Conservation (phyloP, 1,140 invertebrate species). For the Drosophila kepulauana region DNA sequence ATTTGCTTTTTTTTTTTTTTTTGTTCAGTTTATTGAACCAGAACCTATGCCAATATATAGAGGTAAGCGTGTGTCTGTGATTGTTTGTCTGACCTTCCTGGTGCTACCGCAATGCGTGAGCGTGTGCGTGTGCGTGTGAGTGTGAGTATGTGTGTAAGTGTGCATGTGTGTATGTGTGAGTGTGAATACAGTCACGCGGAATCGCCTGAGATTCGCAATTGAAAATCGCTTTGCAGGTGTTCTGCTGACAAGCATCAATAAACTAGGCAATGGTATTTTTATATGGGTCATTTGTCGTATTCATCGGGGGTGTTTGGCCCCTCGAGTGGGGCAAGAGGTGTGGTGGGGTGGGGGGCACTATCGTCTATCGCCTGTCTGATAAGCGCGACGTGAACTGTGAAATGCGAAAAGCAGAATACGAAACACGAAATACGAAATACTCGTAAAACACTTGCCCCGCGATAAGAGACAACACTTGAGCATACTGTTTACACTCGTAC, state of each 20-base stretch:
- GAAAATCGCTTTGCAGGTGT: not conserved
- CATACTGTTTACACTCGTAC: not conserved
- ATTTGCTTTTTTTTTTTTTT: constrained; percentile 25
- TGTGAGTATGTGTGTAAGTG: not conserved
- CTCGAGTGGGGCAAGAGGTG: no score
- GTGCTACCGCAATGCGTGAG: no score
- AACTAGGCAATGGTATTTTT: not conserved
- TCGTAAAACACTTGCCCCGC: not conserved
- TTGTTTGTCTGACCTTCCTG: constrained; percentile 8
- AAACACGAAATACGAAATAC: not conserved
- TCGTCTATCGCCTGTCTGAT: constrained; percentile 35
- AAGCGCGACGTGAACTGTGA: constrained; percentile 14
- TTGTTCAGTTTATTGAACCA: constrained; percentile 71
- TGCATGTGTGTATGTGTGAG: not conserved
- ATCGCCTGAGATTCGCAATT: not conserved
- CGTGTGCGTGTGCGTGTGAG: no score
- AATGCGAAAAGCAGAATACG: not conserved
- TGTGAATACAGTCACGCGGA: constrained; percentile 1
- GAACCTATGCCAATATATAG: constrained; percentile 60
- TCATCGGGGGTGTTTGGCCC: not conserved
- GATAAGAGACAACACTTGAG: constrained; percentile 33
- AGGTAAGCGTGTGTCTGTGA: constrained; percentile 13
- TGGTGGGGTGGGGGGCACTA: no score
- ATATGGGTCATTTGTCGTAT: constrained; percentile 33
- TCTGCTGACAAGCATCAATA: not conserved